Base-by-base conservation (phyloP, 2,113 vertebrate genomes). In the Zootoca vivipara region DNA sequence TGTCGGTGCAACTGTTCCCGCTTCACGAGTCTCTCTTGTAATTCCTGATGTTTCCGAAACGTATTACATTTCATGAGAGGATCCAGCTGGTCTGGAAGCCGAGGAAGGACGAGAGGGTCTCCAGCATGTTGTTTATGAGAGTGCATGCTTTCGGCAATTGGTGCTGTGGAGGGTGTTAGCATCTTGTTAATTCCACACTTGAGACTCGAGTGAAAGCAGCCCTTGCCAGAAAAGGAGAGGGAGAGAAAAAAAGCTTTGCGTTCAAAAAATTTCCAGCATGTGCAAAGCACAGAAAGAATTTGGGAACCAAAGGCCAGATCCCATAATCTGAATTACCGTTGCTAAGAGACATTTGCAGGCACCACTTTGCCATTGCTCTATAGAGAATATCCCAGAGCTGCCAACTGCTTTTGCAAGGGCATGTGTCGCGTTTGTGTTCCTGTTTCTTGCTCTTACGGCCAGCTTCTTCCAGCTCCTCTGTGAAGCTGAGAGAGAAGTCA, bases 11-110 rank as follows among this genome's bases (percentile, higher is more conserved):
- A 46, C 93, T 94, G 89, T 85, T 94, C 78, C 90, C 79, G 74
- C 92, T 90, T 95, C 92, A 92, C 46, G 89, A 69, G 86, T 85
- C 90, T 93, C 90, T 92, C 92, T 91, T 92, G 89, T 90, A 90
- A 89, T 87, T 87, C 87, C 88, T 93, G 93, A 92, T 81, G 67
- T 91, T 89, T 91, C 92, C 89, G 73, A 46, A 83, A 42, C 85
- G 40, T 89, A 94, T 93, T 92, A 88, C 91, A 93, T 95, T 92
- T 93, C 93, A 90, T 86, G 89, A 95, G 91, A 93, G 89, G 91
- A 92, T 92, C 90, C 94, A 95, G 91, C 91, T 94, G 91, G 83
- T 85, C 77, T 86, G 84, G 74, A 90, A 89, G 81, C 62, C 58
- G 78, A 93, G 42, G 90, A 88, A 87, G 82, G 89, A 85, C 85